Base-by-base conservation (phyloP, 2,113 vertebrate species). In the Mastomys natalensis region DNA sequence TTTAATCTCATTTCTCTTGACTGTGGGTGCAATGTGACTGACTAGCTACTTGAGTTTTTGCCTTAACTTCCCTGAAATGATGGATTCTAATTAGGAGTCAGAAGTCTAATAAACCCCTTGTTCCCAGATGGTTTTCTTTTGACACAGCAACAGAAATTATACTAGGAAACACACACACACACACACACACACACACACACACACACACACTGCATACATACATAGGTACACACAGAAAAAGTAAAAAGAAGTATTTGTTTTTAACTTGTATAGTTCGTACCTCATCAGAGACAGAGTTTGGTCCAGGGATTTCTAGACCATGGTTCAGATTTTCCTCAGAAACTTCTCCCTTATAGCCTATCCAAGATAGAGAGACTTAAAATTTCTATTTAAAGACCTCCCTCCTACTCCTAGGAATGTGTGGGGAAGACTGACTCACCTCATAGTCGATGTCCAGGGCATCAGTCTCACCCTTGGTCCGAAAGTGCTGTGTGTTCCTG, bases 361-460 rank as follows among this genome's bases (percentile, higher is more conserved):
- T 17, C 16, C 68, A 34, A 37, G 19, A n/a, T 1, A 3, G 29
- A 64, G 9, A 0, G 13, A 5, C 53, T 40, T 16, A 26, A 82
- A 82, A 15, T 37, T 15, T 72, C 17, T 55, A 15, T n/a, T 5
- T 51, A 21, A 31, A 43, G 22, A 22, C 78, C 58, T 53, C 45
- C 22, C 64, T 11, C 2, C 34, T 62, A 3, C 26, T 48, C 2
- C 43, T 26, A 8, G 2, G 3, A 43, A 37, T 16, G 0, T 53
- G 0, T 1, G 1, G 31, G 40, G 22, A 86, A 12, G 12, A 7
- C 55, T 77, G 45, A 97, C 99, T 95, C 98, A 99, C 99, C 99
- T 99, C 99, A 26, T 99, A 99, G 98, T 99, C 99, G 58, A 99
- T 99, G 97, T 99, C 99, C 98, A 99, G 97, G 19, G 99, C 99